Evolutionary conservation across 2,888 invertebrate species (phyloP).

Genomic region (Escarpia spicata): DNA sequence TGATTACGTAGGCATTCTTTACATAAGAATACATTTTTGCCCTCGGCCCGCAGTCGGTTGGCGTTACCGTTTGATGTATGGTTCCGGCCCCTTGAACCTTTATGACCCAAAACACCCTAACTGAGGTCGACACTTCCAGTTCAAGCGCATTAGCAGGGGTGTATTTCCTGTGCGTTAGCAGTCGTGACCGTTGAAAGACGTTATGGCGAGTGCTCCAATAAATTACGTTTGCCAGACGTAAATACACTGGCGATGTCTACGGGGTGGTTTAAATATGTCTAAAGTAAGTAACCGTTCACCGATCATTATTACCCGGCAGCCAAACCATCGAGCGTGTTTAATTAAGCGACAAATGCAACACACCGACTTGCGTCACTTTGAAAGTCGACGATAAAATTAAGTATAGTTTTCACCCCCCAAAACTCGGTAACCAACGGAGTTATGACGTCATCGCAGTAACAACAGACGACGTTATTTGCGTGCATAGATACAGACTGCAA

Average conservation of each 20-base stretch:
- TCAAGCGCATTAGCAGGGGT: not conserved
- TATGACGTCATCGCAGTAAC: not conserved
- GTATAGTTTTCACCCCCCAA: not conserved
- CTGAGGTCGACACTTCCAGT: not conserved
- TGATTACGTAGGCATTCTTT: slow-evolving; percentile 7
- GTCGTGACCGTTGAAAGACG: not conserved
- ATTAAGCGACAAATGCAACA: not conserved
- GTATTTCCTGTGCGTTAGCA: not conserved
- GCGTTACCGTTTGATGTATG: not conserved
- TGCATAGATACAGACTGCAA: not conserved
- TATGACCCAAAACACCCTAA: slow-evolving; percentile 2
- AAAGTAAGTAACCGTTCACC: not conserved
- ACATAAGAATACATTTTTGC: not conserved
- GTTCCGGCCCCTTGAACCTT: not conserved
- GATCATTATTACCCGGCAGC: not conserved
- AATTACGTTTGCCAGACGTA: not conserved
- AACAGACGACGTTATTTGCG: not conserved
- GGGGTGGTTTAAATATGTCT: not conserved
- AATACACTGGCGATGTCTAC: slow-evolving; percentile 4
- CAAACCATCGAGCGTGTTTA: not conserved
- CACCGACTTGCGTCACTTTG: not conserved
- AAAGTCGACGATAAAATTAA: not conserved
- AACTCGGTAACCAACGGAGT: not conserved
- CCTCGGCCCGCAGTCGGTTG: not conserved
- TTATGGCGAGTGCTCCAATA: not conserved